Conservation (phyloP, 2,888 invertebrate species). For the Drymonia ruficornis region DNA sequence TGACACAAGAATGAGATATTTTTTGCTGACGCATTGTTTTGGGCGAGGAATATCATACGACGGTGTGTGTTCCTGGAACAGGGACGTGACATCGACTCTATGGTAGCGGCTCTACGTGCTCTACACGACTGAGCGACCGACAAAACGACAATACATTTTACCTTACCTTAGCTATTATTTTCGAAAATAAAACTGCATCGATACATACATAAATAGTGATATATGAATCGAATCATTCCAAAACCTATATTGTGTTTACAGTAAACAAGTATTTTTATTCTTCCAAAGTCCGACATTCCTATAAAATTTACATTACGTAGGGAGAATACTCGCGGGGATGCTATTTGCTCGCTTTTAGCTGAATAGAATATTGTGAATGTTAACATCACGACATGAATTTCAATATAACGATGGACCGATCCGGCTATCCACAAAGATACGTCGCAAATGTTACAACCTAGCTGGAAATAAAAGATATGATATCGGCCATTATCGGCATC, state of each 20-base stretch:
- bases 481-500: conserved; percentile 36
- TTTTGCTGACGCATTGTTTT: conserved; percentile 75
- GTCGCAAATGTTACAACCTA: conserved; percentile 46
- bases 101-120: conserved; percentile 6
- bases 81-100: conserved; percentile 42
- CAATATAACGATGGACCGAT: conserved; percentile 56
- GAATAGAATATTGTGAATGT: conserved; percentile 57
- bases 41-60: conserved; percentile 43
- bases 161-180: too few species aligned
- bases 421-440: conserved; percentile 27
- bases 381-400: conserved; percentile 60
- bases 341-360: conserved; percentile 55
- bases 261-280: conserved; percentile 38
- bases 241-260: conserved; percentile 24
- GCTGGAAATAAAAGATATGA: conserved; percentile 43
- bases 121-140: too few species aligned
- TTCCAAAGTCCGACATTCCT: conserved; percentile 24
- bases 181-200: too few species aligned
- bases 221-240: conserved; percentile 10
- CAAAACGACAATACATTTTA: too few species aligned
- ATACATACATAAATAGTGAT: background rate
- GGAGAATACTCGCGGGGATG: conserved; percentile 42
- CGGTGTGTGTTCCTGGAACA: conserved; percentile 36
- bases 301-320: conserved; percentile 49
- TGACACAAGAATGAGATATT: conserved; percentile 66